Conservation (phyloP, 2,113 vertebrate species). For the Rallus limicola region DNA sequence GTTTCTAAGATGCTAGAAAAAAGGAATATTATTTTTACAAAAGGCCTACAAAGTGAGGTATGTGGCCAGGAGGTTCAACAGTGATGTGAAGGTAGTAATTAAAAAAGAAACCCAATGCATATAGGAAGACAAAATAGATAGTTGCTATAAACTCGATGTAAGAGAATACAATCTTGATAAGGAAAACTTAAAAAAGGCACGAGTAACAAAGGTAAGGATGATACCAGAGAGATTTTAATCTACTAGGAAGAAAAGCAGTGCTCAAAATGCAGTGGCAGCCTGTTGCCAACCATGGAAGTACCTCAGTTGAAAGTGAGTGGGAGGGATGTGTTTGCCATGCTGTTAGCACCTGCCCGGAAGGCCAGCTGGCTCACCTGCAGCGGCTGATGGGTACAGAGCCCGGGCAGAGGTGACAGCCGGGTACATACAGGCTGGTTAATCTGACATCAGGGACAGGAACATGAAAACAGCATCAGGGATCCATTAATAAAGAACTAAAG, state of each 20-base stretch:
- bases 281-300: not conserved
- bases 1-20: not conserved
- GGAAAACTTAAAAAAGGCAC: not conserved
- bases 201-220: not conserved
- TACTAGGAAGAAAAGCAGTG: not conserved
- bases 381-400: too few species aligned
- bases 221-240: not conserved
- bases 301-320: not conserved
- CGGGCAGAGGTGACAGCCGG: not conserved
- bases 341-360: not conserved
- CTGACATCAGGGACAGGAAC: not conserved
- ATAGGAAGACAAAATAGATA: not conserved
- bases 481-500: not conserved
- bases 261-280: rapidly evolving
- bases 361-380: not conserved
- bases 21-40: not conserved
- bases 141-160: not conserved
- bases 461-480: not conserved
- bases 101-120: not conserved
- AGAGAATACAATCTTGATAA: not conserved
- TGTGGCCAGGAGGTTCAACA: not conserved
- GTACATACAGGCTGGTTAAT: not conserved
- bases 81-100: not conserved
- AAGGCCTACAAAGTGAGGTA: not conserved
- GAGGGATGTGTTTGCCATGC: not conserved